Evolutionary conservation across 2,113 vertebrate genomes (phyloP).

Genomic region (Australoheros scitulus): DNA sequence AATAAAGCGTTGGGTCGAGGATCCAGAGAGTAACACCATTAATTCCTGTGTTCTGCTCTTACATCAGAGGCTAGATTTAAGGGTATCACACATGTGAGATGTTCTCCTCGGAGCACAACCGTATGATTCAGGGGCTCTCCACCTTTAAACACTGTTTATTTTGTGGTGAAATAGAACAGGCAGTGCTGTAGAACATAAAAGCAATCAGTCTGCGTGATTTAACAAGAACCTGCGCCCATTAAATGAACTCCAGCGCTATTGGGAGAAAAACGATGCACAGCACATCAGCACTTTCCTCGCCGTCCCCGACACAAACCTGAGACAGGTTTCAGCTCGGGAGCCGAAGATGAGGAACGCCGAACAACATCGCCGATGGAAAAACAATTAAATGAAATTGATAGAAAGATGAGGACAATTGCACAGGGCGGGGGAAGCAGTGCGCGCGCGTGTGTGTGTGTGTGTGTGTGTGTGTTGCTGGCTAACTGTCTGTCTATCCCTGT

Average conservation of each 20-base stretch:
- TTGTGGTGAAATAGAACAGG: constrained; percentile 70
- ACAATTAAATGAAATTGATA: constrained; percentile 77
- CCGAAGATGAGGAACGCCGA: constrained; percentile 63
- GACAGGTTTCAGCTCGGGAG: constrained; percentile 52
- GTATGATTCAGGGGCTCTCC: constrained; percentile 34
- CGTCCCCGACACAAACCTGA: constrained; percentile 49
- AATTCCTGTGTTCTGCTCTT: constrained; percentile 19
- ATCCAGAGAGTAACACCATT: constrained; percentile 6
- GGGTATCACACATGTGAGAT: constrained; percentile 27
- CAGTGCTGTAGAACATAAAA: constrained; percentile 81
- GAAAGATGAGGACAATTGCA: constrained; percentile 61
- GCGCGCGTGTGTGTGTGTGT: neutral
- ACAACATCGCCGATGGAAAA: constrained; percentile 70
- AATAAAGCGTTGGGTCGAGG: neutral
- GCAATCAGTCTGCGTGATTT: constrained; percentile 82
- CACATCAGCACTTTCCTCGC: constrained; percentile 77
- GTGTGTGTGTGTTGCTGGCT: constrained; percentile 23
- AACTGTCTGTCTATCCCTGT: constrained; percentile 77
- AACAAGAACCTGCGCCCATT: constrained; percentile 81
- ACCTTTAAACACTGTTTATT: constrained; percentile 77
- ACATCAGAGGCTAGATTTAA: constrained; percentile 20
- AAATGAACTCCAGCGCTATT: constrained; percentile 75
- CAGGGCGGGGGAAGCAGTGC: constrained; percentile 16
- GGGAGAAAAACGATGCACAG: constrained; percentile 63
- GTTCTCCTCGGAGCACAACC: constrained; percentile 32